A percentile compares a stretch with the other conserved stretches of the same genome.
These are phyloP conservation scores for Cassiopea xamachana DNA, from an alignment of 30 jellyfish, hydroid and myxozoan species.

Conservation along the genomic window DNA sequence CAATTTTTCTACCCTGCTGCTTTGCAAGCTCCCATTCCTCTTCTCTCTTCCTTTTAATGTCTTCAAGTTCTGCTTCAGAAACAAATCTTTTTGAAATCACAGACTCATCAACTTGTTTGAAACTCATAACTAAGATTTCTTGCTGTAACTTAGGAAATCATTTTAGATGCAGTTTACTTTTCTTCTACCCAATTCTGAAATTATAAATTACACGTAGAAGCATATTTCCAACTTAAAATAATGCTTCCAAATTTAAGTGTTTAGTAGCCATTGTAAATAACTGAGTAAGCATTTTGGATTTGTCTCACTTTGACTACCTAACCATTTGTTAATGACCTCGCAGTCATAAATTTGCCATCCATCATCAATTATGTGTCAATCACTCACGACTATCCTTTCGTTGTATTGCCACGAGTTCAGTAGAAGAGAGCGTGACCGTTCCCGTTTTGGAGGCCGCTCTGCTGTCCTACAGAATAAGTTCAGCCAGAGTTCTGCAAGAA, in stretches of 20 bases:
- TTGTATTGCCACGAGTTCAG: conserved; percentile 73
- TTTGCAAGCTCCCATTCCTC: conserved; percentile 98
- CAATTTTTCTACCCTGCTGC: conserved; percentile 81
- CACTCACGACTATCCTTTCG: conserved; percentile 43
- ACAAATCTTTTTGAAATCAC: conserved; percentile 72
- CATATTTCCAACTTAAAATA: too few relatives aligned
- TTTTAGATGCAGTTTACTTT: not conserved
- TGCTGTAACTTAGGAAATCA: not conserved
- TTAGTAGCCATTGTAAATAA: too few relatives aligned
- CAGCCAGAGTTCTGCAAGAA: not conserved
- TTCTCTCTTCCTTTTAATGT: conserved; percentile 85
- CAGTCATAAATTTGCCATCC: not conserved
- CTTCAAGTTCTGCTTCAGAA: conserved; percentile 93
- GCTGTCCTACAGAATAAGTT: not conserved
- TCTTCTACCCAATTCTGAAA: not conserved
- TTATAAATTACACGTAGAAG: too few relatives aligned
- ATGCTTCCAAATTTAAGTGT: too few relatives aligned
- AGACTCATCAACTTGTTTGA: conserved; percentile 38
- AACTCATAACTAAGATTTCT: conserved; percentile 22
- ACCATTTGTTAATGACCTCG: conserved; percentile 47
- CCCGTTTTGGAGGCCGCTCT: conserved; percentile 40
- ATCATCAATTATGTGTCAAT: conserved; percentile 4
- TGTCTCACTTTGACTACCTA: not conserved
- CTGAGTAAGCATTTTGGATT: not conserved
- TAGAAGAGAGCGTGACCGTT: conserved; percentile 49